Evolutionary conservation across 2,888 invertebrate species (phyloP), one percentile per base, ranked within the genome.

Genomic region (Acleris laterana): DNA sequence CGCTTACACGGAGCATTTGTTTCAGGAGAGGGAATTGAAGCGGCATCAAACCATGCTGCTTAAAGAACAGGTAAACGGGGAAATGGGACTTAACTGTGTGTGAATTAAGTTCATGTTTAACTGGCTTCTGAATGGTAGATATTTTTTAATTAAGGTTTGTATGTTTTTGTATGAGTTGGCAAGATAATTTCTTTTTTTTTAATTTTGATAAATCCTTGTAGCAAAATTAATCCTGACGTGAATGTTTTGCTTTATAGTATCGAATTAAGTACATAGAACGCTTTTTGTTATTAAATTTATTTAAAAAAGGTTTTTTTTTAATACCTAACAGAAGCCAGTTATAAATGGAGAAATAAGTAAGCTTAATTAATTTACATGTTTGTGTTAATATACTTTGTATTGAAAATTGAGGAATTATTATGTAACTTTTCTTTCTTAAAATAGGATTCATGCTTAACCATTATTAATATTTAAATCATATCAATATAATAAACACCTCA

Each of bases 21-120:
- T 95, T 66, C 94, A 98, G 98, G 98, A 98, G 87, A 95, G 97
- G 84, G 98, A 98, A 92, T 89, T 97, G 82, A 98, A 98, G 90
- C 94, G 97, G 80, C 97, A 98, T 83, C 98, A 98, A 84, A 96
- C 97, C 59, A 96, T 97, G 72, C 94, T 98, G 82, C 93, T 97
- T 76, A 98, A 98, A 93, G 98, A 98, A 93, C 98, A 98, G 96
- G 98, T 98, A 94, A 93, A 69, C 28, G 62, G 51, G 13, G 48
- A 20, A 13, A 17, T 50, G 50, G 13, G 16, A 28, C 13, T 25
- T 60, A 51, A 20, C 11, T 19, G n/a, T n/a, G 7, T n/a, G 55
- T 42, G n/a, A 2, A n/a, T 28, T 6, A n/a, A 22, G 55, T 38
- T 32, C 16, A 32, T 7, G 42, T 22, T 53, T 42, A 22, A n/a